Percentiles rank a stretch among this genome's conserved stretches.
Conservation (phyloP, 2,888 invertebrate species). For the Apamea monoglypha region DNA sequence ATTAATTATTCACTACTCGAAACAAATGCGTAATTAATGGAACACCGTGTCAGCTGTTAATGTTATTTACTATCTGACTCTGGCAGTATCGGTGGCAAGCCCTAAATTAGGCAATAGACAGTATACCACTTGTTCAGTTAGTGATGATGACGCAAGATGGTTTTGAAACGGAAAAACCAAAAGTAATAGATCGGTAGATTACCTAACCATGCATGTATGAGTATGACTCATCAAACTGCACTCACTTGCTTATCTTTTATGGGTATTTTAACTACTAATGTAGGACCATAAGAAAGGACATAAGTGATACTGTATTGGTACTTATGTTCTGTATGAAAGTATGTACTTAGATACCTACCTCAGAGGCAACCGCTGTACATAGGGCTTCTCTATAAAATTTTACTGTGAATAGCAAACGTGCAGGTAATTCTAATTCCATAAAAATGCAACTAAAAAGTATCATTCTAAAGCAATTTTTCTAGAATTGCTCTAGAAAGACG, state of each 20-base stretch:
- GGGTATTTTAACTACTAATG: neutral
- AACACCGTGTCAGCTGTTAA: conserved; percentile 17
- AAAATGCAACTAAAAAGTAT: neutral
- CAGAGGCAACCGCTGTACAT: neutral
- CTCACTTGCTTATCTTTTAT: conserved; percentile 34
- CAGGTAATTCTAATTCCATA: neutral
- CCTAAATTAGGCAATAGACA: conserved; percentile 47
- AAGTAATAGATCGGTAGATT: conserved; percentile 31
- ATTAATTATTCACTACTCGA: conserved; percentile 45
- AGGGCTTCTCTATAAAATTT: neutral
- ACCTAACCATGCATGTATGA: conserved; percentile 24
- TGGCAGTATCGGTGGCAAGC: conserved; percentile 10
- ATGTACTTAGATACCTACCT: neutral
- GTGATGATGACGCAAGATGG: conserved; percentile 20
- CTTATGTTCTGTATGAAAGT: conserved; percentile 2
- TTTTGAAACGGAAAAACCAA: conserved; percentile 57
- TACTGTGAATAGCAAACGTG: neutral
- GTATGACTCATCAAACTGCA: conserved; percentile 33
- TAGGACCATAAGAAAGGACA: neutral
- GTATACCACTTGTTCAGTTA: conserved; percentile 2
- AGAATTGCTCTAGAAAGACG: neutral
- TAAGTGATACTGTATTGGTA: neutral
- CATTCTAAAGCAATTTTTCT: neutral
- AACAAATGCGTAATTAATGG: conserved; percentile 47
- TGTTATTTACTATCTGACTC: conserved; percentile 21